These are phyloP conservation scores for Eucidaris tribuloides DNA, from an alignment of 35 echinoderm and acorn worm species.

Conservation along the genomic window DNA sequence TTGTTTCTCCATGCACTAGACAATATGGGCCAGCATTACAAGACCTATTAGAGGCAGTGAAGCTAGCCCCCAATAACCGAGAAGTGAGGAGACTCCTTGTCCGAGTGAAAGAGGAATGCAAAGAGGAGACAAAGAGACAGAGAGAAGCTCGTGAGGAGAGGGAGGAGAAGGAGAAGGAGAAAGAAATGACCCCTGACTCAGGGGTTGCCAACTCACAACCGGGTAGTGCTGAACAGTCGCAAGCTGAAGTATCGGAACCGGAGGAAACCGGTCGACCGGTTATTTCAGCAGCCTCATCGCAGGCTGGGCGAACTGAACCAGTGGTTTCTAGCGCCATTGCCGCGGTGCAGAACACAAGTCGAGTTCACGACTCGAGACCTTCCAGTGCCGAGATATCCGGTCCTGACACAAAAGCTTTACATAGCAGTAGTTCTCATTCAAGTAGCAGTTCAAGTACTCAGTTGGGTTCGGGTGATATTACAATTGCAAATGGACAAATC, in stretches of 20 bases:
- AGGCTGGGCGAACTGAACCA: slow-evolving; percentile 3
- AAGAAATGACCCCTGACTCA: slow-evolving; percentile 57
- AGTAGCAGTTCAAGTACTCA: slow-evolving; percentile 1
- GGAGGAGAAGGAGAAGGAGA: slow-evolving; percentile 30
- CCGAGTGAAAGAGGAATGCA: slow-evolving; percentile 97
- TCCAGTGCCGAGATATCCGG: slow-evolving; percentile 9
- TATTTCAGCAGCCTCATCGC: not conserved
- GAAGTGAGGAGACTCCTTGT: slow-evolving; percentile 87
- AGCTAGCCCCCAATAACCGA: slow-evolving; percentile 92
- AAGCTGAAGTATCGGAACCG: slow-evolving; percentile 55
- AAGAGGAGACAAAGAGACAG: slow-evolving; percentile 89
- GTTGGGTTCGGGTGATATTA: not conserved
- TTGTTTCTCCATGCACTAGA: slow-evolving; percentile 46
- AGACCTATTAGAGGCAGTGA: slow-evolving; percentile 89
- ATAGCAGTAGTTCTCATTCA: slow-evolving; percentile 11
- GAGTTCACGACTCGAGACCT: slow-evolving; percentile 28
- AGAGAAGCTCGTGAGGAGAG: slow-evolving; percentile 57
- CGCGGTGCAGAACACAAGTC: slow-evolving; percentile 17
- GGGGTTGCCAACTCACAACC: slow-evolving; percentile 79
- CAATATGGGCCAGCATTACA: slow-evolving; percentile 94
- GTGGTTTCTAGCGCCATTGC: not conserved
- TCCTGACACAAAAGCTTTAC: slow-evolving; percentile 19
- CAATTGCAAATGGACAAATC: not conserved
- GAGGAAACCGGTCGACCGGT: slow-evolving; percentile 45
- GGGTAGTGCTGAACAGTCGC: slow-evolving; percentile 65